Percentiles rank a stretch among this genome's conserved stretches.
These are phyloP conservation scores for Bombus confusus DNA, from an alignment of 1,140 invertebrate species.

Conservation along the genomic window DNA sequence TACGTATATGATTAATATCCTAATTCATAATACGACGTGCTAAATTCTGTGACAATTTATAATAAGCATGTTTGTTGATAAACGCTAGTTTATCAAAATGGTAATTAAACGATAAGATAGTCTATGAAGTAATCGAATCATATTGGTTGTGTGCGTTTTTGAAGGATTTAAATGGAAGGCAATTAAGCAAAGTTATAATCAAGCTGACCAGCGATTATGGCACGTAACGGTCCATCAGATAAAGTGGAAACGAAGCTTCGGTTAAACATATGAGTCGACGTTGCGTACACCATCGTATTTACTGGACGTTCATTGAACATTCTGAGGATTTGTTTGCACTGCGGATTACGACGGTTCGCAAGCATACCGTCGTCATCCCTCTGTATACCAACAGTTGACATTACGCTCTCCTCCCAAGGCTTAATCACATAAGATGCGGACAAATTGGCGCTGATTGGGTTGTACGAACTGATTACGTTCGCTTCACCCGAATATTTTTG, in stretches of 20 bases:
- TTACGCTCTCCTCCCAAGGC: conserved; percentile 47
- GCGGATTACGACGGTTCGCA: conserved; percentile 66
- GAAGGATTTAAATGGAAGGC: conserved; percentile 49
- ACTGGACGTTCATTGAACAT: conserved; percentile 59
- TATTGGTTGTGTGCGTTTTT: conserved; percentile 18
- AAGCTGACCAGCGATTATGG: conserved; percentile 56
- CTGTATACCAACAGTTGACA: conserved; percentile 53
- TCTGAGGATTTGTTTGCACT: conserved; percentile 70
- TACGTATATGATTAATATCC: not conserved
- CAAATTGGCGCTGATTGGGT: conserved; percentile 61
- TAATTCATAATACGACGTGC: not conserved
- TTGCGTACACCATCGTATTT: conserved; percentile 46
- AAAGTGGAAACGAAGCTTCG: conserved; percentile 35
- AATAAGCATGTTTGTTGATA: not conserved
- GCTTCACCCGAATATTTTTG: not conserved
- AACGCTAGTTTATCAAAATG: not conserved
- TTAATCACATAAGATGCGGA: conserved; percentile 55
- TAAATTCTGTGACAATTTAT: not conserved
- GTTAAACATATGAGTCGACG: conserved; percentile 32
- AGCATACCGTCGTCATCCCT: conserved; percentile 46
- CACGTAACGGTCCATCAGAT: conserved; percentile 16
- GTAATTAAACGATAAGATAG: not conserved
- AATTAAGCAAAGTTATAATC: conserved; percentile 71
- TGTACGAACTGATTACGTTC: conserved; percentile 51
- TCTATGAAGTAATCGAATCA: not conserved